phyloP scores from a whole-genome alignment of 2,797 vertebrate genomes.

The Catostomus latipinnis region DNA sequence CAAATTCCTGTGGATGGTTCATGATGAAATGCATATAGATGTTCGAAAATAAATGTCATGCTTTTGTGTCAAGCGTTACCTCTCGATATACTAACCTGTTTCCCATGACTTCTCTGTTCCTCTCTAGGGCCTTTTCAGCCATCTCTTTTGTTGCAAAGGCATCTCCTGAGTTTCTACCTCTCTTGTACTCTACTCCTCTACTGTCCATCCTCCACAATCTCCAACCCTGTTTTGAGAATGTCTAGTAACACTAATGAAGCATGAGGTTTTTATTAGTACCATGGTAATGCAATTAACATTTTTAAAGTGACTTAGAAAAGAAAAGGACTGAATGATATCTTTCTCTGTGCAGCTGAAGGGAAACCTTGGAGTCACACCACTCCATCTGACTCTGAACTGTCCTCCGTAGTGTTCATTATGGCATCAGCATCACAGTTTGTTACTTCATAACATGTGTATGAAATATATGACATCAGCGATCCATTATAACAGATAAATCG shows the following conservation, averaged over 20 bases:
- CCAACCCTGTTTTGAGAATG: constrained; percentile 78
- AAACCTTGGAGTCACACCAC: constrained; percentile 88
- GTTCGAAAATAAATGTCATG: not conserved
- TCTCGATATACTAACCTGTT: constrained; percentile 75
- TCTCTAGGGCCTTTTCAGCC: constrained; percentile 82
- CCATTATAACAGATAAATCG: constrained; percentile 9
- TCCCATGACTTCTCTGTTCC: constrained; percentile 85
- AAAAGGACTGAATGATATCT: constrained; percentile 86
- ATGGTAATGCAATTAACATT: not conserved
- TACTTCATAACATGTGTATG: constrained; percentile 86
- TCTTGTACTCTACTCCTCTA: constrained; percentile 67
- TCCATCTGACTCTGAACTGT: constrained; percentile 60
- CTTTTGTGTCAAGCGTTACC: not conserved
- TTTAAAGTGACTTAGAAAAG: constrained; percentile 74
- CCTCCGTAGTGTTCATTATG: constrained; percentile 73
- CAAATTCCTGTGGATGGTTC: too few species aligned
- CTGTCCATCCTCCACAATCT: constrained; percentile 76
- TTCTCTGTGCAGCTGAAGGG: constrained; percentile 83
- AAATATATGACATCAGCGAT: constrained; percentile 8
- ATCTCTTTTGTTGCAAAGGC: constrained; percentile 85
- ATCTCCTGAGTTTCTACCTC: constrained; percentile 82
- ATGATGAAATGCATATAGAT: too few species aligned
- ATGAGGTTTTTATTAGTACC: not conserved
- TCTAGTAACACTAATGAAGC: not conserved
- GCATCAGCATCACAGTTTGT: constrained; percentile 84